Conservation (phyloP, 2,113 vertebrate genomes). For the Oceanodroma tethys region DNA sequence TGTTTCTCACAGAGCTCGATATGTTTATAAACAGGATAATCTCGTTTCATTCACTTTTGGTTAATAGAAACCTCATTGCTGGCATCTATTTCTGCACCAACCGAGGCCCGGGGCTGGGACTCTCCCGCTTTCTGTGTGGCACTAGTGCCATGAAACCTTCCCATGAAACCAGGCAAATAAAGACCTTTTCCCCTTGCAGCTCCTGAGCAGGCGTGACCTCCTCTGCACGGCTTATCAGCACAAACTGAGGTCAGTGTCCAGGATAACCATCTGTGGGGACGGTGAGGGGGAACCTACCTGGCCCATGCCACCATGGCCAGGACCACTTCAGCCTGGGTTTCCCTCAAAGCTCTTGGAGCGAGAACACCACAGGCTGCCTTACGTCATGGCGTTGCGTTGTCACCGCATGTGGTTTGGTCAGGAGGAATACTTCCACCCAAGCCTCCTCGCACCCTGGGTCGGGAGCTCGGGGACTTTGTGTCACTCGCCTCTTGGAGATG, state of each 20-base stretch:
- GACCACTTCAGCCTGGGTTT: not conserved
- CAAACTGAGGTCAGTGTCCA: not conserved
- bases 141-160: not conserved
- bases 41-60: not conserved
- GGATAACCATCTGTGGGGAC: not conserved
- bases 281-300: not conserved
- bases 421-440: not conserved
- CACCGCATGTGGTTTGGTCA: accelerated
- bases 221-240: not conserved
- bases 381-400: not conserved
- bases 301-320: accelerated
- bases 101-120: accelerated
- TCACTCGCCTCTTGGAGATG: accelerated
- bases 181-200: not conserved
- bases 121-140: not conserved
- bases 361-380: not conserved
- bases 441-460: accelerated
- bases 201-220: not conserved
- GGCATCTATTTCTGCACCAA: not conserved
- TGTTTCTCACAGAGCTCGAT: not conserved
- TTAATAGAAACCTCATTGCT: not conserved
- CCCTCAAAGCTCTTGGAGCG: not conserved
- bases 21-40: not conserved
- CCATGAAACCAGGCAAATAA: not conserved
- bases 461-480: not conserved